Conservation (phyloP, 2,888 invertebrate species). For the Trichogramma dendrolimi region DNA sequence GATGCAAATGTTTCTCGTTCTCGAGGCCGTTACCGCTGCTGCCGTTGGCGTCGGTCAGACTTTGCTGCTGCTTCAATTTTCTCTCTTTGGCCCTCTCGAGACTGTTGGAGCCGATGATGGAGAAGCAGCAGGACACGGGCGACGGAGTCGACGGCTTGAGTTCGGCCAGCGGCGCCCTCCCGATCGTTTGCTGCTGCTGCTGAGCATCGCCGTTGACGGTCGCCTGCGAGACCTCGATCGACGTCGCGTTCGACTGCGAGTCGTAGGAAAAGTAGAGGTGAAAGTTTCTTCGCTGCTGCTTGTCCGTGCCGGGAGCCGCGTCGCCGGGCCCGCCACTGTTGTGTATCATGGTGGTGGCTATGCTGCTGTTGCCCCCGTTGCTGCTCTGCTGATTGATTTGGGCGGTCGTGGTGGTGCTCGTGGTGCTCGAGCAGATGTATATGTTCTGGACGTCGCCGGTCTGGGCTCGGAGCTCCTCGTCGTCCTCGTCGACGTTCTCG, state of each 20-base stretch:
- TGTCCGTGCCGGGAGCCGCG: constrained; percentile 2
- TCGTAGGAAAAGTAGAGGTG: constrained; percentile 47
- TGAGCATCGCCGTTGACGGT: constrained; percentile 24
- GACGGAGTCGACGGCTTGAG: constrained; percentile 46
- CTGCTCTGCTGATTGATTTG: constrained; percentile 19
- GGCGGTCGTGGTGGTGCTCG: constrained; percentile 18
- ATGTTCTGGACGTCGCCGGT: constrained; percentile 32
- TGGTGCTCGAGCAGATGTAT: constrained; percentile 41
- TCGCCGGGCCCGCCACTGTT: not conserved
- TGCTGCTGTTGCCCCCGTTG: constrained; percentile 11
- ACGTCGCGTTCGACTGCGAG: constrained; percentile 40
- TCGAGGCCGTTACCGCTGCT: not conserved
- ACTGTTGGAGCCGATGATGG: constrained; percentile 36
- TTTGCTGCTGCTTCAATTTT: constrained; percentile 7
- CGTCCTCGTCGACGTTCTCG: constrained; percentile 29
- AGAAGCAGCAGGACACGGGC: constrained; percentile 49
- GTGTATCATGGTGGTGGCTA: constrained; percentile 9
- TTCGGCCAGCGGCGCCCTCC: constrained; percentile 30
- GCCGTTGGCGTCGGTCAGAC: constrained; percentile 7
- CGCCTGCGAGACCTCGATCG: constrained; percentile 42
- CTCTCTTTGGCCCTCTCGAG: constrained; percentile 24
- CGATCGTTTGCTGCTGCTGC: constrained; percentile 5
- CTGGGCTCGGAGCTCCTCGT: not conserved
- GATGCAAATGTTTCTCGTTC: constrained; percentile 16
- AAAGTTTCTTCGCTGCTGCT: constrained; percentile 39